Evolutionary conservation across 2,797 vertebrate genomes (phyloP).

Genomic region (Peromyscus melanophrys): DNA sequence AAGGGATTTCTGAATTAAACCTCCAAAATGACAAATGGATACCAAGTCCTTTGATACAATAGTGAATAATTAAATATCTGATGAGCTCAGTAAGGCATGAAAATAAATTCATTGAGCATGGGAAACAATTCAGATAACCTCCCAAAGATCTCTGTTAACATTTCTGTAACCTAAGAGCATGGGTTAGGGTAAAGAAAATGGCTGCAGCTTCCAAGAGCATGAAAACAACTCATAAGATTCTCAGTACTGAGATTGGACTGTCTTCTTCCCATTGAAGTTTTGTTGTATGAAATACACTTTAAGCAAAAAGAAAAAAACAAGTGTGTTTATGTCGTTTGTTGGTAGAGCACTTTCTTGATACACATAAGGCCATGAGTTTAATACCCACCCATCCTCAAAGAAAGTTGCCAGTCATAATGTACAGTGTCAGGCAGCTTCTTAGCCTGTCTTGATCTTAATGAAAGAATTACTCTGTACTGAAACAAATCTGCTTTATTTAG

Average conservation of each 20-base stretch:
- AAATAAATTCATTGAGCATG: constrained; percentile 50
- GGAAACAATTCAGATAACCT: constrained; percentile 34
- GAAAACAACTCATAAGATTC: constrained; percentile 1
- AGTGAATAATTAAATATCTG: constrained; percentile 65
- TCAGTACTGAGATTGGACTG: background rate
- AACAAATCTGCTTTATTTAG: background rate
- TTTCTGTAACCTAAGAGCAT: constrained; percentile 39
- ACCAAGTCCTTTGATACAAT: constrained; percentile 51
- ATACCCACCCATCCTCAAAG: background rate
- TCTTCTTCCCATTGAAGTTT: constrained; percentile 47
- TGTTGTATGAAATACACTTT: background rate
- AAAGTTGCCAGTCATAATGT: background rate
- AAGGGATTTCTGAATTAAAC: constrained; percentile 53
- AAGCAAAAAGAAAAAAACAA: background rate
- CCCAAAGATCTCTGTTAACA: constrained; percentile 28
- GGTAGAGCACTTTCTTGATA: background rate
- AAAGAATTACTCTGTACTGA: background rate
- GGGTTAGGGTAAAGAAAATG: background rate
- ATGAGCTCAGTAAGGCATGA: constrained; percentile 31
- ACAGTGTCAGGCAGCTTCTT: background rate
- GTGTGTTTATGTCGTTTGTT: constrained; percentile 32
- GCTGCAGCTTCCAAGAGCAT: background rate
- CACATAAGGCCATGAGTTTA: background rate
- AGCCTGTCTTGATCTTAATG: constrained; percentile 55
- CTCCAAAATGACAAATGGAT: constrained; percentile 15